These are phyloP conservation scores for Trematocara marginatum DNA, from an alignment of 2,113 vertebrate species.

Conservation along the genomic window DNA sequence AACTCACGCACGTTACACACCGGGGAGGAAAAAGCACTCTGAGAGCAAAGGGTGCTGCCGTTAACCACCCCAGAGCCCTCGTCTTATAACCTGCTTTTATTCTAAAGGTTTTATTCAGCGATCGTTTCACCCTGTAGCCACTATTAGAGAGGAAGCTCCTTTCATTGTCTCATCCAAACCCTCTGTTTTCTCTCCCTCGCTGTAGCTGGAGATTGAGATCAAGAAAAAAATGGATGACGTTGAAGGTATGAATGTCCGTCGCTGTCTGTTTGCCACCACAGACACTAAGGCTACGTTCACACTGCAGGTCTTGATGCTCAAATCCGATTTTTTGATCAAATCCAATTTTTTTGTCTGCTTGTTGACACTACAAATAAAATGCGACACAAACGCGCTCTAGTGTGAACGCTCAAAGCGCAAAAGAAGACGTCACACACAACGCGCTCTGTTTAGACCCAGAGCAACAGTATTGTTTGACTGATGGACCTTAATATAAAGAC, in stretches of 20 bases:
- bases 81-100: background rate
- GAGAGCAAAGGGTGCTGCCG: background rate
- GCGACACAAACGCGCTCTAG: too few species aligned
- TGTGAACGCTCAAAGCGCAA: too few species aligned
- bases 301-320: too few species aligned
- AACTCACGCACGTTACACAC: background rate
- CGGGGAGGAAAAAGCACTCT: background rate
- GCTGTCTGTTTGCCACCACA: background rate
- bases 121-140: background rate
- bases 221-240: conserved; percentile 87
- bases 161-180: background rate
- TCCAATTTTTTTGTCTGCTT: too few species aligned
- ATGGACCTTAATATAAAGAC: too few species aligned
- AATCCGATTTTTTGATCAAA: too few species aligned
- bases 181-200: background rate
- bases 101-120: background rate
- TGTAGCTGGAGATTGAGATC: conserved; percentile 86
- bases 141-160: background rate
- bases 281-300: too few species aligned
- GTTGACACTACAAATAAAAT: too few species aligned
- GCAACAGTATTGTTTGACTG: too few species aligned
- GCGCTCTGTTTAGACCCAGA: too few species aligned
- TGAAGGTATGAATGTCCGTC: conserved; percentile 78
- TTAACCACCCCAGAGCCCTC: background rate
- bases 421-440: too few species aligned